Evolutionary conservation across 1,140 invertebrate species (phyloP).

Genomic region (Drosophila aff.): DNA sequence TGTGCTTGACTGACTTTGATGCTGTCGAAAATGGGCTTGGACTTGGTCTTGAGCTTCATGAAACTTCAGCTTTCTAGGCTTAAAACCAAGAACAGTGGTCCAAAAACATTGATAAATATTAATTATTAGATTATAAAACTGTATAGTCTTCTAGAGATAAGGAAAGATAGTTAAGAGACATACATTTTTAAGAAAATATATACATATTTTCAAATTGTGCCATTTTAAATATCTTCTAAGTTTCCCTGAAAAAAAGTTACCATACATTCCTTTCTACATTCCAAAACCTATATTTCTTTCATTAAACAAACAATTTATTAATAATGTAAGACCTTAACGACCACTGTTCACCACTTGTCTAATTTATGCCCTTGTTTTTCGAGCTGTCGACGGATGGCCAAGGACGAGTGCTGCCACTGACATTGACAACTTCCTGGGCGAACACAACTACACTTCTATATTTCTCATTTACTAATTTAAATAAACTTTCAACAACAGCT

Average conservation of each 20-base stretch:
- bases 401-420: slow-evolving; percentile 50
- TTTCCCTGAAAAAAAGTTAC: background rate
- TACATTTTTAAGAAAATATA: background rate
- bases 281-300: background rate
- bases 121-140: background rate
- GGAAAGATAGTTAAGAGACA: background rate
- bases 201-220: background rate
- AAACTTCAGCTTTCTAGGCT: slow-evolving; percentile 54
- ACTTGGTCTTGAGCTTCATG: slow-evolving; percentile 32
- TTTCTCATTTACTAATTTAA: slow-evolving; percentile 81
- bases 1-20: slow-evolving; percentile 74
- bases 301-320: background rate
- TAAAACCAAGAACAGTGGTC: background rate
- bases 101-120: too few relatives aligned
- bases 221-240: background rate
- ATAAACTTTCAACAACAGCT: slow-evolving; percentile 69
- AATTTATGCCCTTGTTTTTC: slow-evolving; percentile 79
- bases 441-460: slow-evolving; percentile 59
- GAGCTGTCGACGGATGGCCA: slow-evolving; percentile 37
- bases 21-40: slow-evolving; percentile 71
- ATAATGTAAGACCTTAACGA: background rate
- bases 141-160: background rate
- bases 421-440: slow-evolving; percentile 71
- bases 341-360: slow-evolving; percentile 52
- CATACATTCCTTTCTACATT: background rate